Base-by-base conservation (phyloP, 2,888 invertebrate genomes). In the Hetaerina titia region DNA sequence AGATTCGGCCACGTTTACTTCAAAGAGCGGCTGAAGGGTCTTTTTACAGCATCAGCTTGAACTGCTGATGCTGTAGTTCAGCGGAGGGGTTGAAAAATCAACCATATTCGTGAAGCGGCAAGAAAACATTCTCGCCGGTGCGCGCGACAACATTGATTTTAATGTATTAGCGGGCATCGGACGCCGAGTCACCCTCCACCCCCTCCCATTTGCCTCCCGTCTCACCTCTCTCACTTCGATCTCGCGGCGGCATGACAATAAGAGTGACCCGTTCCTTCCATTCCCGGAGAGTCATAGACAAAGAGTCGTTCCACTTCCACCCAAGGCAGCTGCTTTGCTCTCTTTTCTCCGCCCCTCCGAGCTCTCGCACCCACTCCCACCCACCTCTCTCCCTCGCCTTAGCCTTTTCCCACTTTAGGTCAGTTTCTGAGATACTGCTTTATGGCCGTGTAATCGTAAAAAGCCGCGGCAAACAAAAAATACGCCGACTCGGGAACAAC, bases 391-490 rank as follows among this genome's bases (percentile, higher is more conserved):
- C 89, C 57, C 45, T 17, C 25, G 11, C 57, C 63, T 60, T 31
- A 90, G 63, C 19, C 58, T 19, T 63, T 90, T 63, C 69, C 92
- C 64, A 64, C 57, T 69, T 92, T 92, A 69, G 92, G 92, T 92
- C 69, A 92, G 69, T 92, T 92, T 63, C 63, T 63, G 69, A 92
- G 89, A n/a, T 89, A n/a, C 89, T 57, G 92, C 92, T 92, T 92
- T 92, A 92, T 69, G 45, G 92, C 92, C 69, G 92, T 69, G 92
- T 64, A 56, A 92, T 64, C 69, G 92, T 69, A 64, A 69, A 92
- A 92, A 92, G 56, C 92, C 56, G 92, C 56, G 19, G 56, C 64
- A n/a, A n/a, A 92, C 69, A 56, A 64, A 92, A 69, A 92, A 69
- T 69, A 69, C 64, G 92, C 69, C 92, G 45, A 81, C 92, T 92